Conservation (phyloP, 2,888 invertebrate genomes). For the Drosophila falleni region DNA sequence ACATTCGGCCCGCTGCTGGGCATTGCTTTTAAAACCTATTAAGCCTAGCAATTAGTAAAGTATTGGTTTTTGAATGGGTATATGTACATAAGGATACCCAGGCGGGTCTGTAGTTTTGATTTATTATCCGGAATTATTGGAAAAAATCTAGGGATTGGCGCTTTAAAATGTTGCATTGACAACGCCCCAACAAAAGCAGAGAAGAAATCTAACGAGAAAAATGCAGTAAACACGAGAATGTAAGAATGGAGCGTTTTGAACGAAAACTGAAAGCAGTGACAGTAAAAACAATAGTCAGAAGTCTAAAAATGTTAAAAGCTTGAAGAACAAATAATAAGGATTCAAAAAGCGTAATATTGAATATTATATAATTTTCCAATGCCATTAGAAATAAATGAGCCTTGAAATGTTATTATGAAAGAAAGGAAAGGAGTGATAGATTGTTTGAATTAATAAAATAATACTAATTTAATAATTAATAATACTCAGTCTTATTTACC, state of each 20-base stretch:
- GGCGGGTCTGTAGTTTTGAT: slow-evolving; percentile 52
- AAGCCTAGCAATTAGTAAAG: slow-evolving; percentile 77
- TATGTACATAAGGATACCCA: slow-evolving; percentile 30
- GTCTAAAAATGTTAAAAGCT: too few relatives aligned
- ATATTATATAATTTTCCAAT: too few relatives aligned
- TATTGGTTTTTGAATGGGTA: slow-evolving; percentile 71
- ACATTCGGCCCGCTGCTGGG: slow-evolving; percentile 61
- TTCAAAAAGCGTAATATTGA: too few relatives aligned
- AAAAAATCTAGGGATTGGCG: slow-evolving; percentile 23
- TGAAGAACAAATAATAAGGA: too few relatives aligned
- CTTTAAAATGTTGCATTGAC: slow-evolving; percentile 26
- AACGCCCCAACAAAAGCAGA: neutral
- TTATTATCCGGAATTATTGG: slow-evolving; percentile 62
- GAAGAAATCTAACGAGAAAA: neutral
- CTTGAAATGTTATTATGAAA: too few relatives aligned
- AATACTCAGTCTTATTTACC: too few relatives aligned
- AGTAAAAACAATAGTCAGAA: neutral
- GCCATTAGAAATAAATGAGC: too few relatives aligned
- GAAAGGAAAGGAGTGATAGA: too few relatives aligned
- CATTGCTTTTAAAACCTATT: slow-evolving; percentile 80
- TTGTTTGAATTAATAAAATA: too few relatives aligned
- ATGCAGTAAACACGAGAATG: neutral
- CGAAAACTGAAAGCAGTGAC: neutral
- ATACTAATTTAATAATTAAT: too few relatives aligned
- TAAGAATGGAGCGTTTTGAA: neutral